These are phyloP conservation scores for Pteronura brasiliensis DNA, from an alignment of 2,113 vertebrate species.

Conservation along the genomic window DNA sequence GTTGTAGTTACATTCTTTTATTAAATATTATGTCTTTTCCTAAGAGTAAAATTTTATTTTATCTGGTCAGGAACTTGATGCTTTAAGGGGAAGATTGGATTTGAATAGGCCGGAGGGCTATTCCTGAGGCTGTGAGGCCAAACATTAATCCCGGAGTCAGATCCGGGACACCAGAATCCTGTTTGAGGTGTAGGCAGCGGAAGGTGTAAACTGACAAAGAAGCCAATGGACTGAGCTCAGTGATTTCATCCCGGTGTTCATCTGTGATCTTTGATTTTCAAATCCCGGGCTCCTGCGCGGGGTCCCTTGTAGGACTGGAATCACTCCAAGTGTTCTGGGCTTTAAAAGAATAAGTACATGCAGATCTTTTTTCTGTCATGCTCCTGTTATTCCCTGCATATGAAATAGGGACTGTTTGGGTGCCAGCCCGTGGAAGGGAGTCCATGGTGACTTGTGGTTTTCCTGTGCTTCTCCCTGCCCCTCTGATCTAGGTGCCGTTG, in stretches of 20 bases:
- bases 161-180: background rate
- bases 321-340: background rate
- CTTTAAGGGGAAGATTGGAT: background rate
- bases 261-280: background rate
- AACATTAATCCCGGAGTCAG: background rate
- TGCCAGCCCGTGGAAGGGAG: background rate
- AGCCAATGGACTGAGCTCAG: background rate
- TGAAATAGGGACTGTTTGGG: background rate
- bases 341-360: background rate
- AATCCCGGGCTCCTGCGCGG: background rate
- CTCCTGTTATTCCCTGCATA: background rate
- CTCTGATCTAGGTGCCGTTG: slow-evolving; percentile 89
- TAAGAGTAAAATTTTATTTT: background rate
- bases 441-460: background rate
- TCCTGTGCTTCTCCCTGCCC: background rate
- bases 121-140: background rate
- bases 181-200: background rate
- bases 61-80: background rate
- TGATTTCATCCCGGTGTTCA: background rate
- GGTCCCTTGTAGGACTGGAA: background rate
- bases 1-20: background rate
- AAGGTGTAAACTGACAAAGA: background rate
- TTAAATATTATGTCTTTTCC: background rate
- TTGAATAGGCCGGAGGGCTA: background rate
- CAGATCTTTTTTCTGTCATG: background rate